Conservation (phyloP, 1,140 invertebrate species). For the Drosophila auraria region DNA sequence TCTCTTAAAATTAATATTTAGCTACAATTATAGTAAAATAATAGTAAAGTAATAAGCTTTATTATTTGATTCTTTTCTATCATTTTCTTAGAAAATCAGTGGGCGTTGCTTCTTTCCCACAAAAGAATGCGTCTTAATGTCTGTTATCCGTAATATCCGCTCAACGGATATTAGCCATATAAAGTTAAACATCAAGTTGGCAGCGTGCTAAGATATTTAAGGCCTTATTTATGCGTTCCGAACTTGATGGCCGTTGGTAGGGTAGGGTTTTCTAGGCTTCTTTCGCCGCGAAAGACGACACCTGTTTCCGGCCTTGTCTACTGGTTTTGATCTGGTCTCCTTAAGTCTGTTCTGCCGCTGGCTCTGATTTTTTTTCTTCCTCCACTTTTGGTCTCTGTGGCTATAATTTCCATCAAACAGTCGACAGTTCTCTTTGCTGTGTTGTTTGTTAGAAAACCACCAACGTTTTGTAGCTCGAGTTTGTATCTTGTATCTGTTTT, state of each 20-base stretch:
- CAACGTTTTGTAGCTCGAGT: constrained; percentile 12
- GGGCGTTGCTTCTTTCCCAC: constrained; percentile 5
- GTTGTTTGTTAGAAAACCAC: constrained; percentile 43
- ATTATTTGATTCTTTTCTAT: neutral
- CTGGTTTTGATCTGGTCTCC: constrained; percentile 45
- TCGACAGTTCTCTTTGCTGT: constrained; percentile 38
- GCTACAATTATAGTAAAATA: neutral
- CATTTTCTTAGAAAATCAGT: neutral
- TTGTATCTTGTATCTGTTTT: constrained; percentile 4
- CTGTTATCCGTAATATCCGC: constrained; percentile 20
- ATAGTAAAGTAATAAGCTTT: neutral
- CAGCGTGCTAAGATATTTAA: constrained; percentile 17
- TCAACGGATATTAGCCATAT: constrained; percentile 24
- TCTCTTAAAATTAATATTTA: too few relatives aligned
- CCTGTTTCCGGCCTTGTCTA: constrained; percentile 70
- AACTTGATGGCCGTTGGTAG: constrained; percentile 7
- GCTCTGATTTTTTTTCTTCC: constrained; percentile 11
- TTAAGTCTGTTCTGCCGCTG: constrained; percentile 5
- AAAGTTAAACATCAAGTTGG: constrained; percentile 10
- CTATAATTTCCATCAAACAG: constrained; percentile 72
- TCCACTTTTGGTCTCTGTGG: constrained; percentile 22
- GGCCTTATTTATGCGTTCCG: constrained; percentile 35
- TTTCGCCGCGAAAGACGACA: constrained; percentile 59
- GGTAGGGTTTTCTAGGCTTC: constrained; percentile 14
- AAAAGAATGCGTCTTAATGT: constrained; percentile 22